phyloP scores from a whole-genome alignment of 2,888 invertebrate species.

The Trissonchulus latispiculum region DNA sequence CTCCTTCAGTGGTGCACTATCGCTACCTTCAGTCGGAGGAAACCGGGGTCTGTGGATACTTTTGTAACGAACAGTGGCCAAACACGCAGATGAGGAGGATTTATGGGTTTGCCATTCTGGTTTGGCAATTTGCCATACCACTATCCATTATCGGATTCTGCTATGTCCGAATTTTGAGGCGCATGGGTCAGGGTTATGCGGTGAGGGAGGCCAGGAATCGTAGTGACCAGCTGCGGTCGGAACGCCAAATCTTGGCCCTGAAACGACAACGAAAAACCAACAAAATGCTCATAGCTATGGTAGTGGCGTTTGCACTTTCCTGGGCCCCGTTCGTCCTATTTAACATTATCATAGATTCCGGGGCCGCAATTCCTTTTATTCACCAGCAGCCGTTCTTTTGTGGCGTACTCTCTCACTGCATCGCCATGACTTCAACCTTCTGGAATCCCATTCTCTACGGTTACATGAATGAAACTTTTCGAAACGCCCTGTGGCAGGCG shows the following conservation, averaged over 20 bases:
- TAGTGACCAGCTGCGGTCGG: neutral
- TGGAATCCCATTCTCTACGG: slow-evolving; percentile 24
- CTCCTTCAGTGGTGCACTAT: slow-evolving; percentile 8
- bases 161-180: slow-evolving; percentile 6
- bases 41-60: slow-evolving; percentile 3
- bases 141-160: slow-evolving; percentile 8
- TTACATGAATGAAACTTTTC: slow-evolving; percentile 13
- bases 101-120: slow-evolving; percentile 10
- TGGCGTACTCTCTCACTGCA: slow-evolving; percentile 16
- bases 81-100: neutral
- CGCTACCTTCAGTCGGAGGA: neutral
- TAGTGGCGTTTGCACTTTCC: slow-evolving; percentile 17
- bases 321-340: slow-evolving; percentile 12
- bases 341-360: slow-evolving; percentile 18
- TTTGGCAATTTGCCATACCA: slow-evolving; percentile 14
- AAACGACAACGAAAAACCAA: slow-evolving; percentile 9
- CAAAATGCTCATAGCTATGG: slow-evolving; percentile 13
- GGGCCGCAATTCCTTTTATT: neutral
- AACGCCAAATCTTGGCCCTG: neutral
- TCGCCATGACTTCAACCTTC: slow-evolving; percentile 23
- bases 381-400: slow-evolving; percentile 18
- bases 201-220: neutral
- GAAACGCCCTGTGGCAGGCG: neutral
- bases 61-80: slow-evolving; percentile 13
- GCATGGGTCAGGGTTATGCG: neutral